Base-by-base conservation (phyloP, 2,888 invertebrate species). In the Gandaritis pyraliata region DNA sequence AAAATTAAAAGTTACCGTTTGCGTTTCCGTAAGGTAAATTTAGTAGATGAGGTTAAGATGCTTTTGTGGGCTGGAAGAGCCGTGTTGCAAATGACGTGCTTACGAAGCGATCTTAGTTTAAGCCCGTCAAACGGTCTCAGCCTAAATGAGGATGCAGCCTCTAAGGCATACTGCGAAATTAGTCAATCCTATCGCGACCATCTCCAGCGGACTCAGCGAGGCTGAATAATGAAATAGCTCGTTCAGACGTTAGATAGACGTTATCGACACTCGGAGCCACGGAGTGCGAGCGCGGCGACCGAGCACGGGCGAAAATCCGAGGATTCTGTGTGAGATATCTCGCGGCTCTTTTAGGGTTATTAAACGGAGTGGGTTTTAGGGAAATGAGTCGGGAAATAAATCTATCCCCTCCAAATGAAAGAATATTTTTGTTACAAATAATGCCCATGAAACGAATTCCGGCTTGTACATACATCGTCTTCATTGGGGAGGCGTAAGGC, bases 171-270 rank as follows among this genome's bases (percentile, higher is more conserved):
- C 82, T 86, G 81, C 82, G 78, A 86, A 90, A 90, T 90, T 91
- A 88, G 89, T 88, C 88, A 87, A 86, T 88, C 82, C 86, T 88
- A 90, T 88, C 87, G 79, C 80, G 71, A 77, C 77, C 80, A 88
- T 90, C 87, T 86, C 76, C 75, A 80, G 78, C 75, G 79, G 75
- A 83, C 78, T 81, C 81, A 79, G 79, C 77, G 81, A 81, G 77
- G 78, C 83, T 83, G 89, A 90, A 90, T 90, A 91, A 91, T 90
- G 86, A 88, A 90, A 90, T 90, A 88, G 88, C 86, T 87, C 83
- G 80, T 85, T 82, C 84, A 83, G 78, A 76, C 79, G 76, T 77
- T 73, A 79, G 77, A 77, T 84, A 80, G 80, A 72, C 81, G 81
- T 78, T 82, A 88, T 89, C 86, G 83, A 79, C 78, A 78, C 78